Conservation (phyloP, 37 sponge, comb jelly and placozoan genomes). For the Amphimedon queenslandica region DNA sequence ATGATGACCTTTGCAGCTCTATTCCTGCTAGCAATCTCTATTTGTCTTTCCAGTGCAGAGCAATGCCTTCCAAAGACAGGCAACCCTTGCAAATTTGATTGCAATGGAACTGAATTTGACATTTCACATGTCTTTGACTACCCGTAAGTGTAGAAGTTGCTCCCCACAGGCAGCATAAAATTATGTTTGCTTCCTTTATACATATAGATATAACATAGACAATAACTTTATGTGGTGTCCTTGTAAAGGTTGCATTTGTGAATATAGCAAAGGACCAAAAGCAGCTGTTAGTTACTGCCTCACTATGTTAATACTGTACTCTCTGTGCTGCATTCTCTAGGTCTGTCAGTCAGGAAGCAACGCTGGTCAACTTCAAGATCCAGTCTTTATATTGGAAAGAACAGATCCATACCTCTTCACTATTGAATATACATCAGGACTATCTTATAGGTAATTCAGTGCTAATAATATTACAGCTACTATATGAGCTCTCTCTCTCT, state of each 20-base stretch:
- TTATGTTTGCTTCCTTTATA: too few relatives aligned
- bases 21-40: not conserved
- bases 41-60: not conserved
- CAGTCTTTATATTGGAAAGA: not conserved
- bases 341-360: not conserved
- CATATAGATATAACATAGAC: too few relatives aligned
- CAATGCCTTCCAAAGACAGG: slow-evolving; percentile 22
- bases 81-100: slow-evolving; percentile 25
- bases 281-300: too few relatives aligned
- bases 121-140: slow-evolving; percentile 25
- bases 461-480: too few relatives aligned
- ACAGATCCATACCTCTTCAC: not conserved
- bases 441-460: not conserved
- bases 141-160: slow-evolving; percentile 21
- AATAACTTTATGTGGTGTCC: too few relatives aligned
- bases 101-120: slow-evolving; percentile 45
- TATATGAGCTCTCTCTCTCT: too few relatives aligned
- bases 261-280: too few relatives aligned
- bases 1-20: not conserved
- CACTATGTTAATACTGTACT: too few relatives aligned
- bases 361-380: not conserved
- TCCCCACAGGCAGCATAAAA: too few relatives aligned
- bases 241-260: too few relatives aligned
- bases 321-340: too few relatives aligned
- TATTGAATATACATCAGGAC: not conserved